phyloP scores from a whole-genome alignment of 1,140 invertebrate species.

The Neelides sp. region DNA sequence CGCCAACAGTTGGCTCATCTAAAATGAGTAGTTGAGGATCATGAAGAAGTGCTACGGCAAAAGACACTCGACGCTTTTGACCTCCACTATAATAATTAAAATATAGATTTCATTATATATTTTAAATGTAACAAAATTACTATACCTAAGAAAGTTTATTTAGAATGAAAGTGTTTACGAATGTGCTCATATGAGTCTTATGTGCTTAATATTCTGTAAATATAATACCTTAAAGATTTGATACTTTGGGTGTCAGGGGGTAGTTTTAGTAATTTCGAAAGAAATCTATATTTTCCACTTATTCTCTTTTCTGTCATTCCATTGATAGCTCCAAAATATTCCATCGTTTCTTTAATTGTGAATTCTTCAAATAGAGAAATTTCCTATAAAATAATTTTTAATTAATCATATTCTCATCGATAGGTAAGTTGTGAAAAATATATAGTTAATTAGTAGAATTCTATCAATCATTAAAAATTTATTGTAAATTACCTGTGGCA shows the following conservation, averaged over 20 bases:
- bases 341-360: slow-evolving; percentile 40
- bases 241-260: slow-evolving; percentile 55
- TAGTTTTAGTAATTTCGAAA: slow-evolving; percentile 58
- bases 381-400: slow-evolving; percentile 33
- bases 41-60: slow-evolving; percentile 74
- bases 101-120: slow-evolving; percentile 10
- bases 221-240: slow-evolving; percentile 60
- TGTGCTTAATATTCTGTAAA: not conserved
- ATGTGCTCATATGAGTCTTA: not conserved
- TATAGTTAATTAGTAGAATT: not conserved
- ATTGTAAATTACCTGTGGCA: slow-evolving; percentile 23
- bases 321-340: slow-evolving; percentile 42
- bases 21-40: slow-evolving; percentile 75
- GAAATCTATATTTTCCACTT: slow-evolving; percentile 48
- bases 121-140: slow-evolving; percentile 7
- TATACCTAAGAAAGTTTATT: not conserved
- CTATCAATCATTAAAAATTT: not conserved
- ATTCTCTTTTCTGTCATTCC: slow-evolving; percentile 35
- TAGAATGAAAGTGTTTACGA: not conserved
- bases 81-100: slow-evolving; percentile 58
- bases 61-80: slow-evolving; percentile 71
- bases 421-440: not conserved
- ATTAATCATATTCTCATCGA: not conserved
- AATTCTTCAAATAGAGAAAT: slow-evolving; percentile 41
- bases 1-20: slow-evolving; percentile 84